These are phyloP conservation scores for Mormyrus lacerda DNA, from an alignment of 2,113 vertebrate genomes.

Conservation along the genomic window DNA sequence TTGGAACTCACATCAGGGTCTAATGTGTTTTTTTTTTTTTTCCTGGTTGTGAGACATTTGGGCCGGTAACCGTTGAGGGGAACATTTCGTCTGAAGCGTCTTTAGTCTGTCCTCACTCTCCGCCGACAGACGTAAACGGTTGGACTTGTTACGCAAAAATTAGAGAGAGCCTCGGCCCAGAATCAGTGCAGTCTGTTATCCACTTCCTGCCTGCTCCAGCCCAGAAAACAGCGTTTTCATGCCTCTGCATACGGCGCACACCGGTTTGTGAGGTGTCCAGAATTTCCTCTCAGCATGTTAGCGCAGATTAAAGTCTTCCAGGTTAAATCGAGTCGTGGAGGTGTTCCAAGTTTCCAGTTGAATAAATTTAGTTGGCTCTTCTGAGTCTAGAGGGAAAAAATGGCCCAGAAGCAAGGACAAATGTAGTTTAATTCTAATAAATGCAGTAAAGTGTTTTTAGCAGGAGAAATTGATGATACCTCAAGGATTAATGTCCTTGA, in stretches of 20 bases:
- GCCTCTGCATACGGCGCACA: not conserved
- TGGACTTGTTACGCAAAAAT: not conserved
- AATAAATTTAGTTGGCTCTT: conserved; percentile 27
- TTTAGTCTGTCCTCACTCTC: conserved; percentile 1
- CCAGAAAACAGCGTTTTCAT: not conserved
- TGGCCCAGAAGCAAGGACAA: conserved; percentile 13
- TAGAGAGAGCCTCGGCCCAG: not conserved
- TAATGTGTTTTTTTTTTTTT: not conserved
- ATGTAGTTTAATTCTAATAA: conserved; percentile 22
- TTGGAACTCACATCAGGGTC: not conserved
- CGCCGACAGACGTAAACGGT: not conserved
- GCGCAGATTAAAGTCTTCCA: conserved; percentile 35
- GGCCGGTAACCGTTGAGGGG: not conserved
- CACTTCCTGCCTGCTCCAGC: not conserved
- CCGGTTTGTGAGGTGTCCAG: not conserved
- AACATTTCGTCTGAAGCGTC: not conserved
- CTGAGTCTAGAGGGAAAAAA: conserved; percentile 27
- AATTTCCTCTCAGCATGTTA: conserved; percentile 29
- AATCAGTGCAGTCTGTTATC: not conserved
- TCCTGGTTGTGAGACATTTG: not conserved
- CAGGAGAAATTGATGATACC: not conserved
- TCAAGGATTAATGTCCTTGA: not conserved
- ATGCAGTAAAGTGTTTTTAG: not conserved
- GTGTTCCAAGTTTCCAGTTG: conserved; percentile 32
- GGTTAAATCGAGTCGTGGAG: conserved; percentile 31